These are phyloP conservation scores for Leucophenga varia DNA, from an alignment of 1,140 invertebrate species.

Conservation along the genomic window DNA sequence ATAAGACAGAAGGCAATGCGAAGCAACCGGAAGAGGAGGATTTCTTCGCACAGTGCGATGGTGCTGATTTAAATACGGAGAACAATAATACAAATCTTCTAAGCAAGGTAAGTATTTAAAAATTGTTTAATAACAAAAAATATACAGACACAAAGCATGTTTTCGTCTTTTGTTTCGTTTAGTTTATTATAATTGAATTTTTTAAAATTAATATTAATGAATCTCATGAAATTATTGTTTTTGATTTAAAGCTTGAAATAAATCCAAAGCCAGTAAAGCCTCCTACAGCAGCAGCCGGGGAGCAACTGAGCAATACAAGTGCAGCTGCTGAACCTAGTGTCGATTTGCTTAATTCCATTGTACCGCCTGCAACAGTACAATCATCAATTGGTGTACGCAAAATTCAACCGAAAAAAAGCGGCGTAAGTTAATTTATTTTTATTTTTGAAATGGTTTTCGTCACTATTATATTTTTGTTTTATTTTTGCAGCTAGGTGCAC, in stretches of 20 bases:
- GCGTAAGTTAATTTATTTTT: constrained; percentile 58
- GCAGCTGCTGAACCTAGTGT: constrained; percentile 50
- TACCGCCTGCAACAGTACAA: constrained; percentile 21
- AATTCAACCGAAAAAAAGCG: constrained; percentile 64
- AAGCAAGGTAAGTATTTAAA: constrained; percentile 14
- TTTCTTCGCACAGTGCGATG: constrained; percentile 78
- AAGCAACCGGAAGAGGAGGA: constrained; percentile 67
- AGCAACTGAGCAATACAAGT: constrained; percentile 17
- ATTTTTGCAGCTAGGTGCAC: constrained; percentile 64
- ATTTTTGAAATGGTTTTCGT: neutral
- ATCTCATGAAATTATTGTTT: too few species aligned
- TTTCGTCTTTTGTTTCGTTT: constrained; percentile 11
- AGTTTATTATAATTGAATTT: neutral
- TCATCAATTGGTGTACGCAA: constrained; percentile 68
- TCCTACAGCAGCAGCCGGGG: constrained; percentile 12
- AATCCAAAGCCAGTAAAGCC: constrained; percentile 21
- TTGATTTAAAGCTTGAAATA: constrained; percentile 27
- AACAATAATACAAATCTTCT: constrained; percentile 35
- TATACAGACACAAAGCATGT: constrained; percentile 13
- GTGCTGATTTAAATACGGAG: constrained; percentile 34
- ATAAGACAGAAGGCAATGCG: constrained; percentile 54
- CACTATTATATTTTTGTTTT: neutral
- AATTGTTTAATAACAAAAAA: too few species aligned
- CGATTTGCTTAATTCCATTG: constrained; percentile 48
- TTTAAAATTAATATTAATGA: too few species aligned